Base-by-base conservation (phyloP, 2,888 invertebrate species). In the Erebia epiphron region DNA sequence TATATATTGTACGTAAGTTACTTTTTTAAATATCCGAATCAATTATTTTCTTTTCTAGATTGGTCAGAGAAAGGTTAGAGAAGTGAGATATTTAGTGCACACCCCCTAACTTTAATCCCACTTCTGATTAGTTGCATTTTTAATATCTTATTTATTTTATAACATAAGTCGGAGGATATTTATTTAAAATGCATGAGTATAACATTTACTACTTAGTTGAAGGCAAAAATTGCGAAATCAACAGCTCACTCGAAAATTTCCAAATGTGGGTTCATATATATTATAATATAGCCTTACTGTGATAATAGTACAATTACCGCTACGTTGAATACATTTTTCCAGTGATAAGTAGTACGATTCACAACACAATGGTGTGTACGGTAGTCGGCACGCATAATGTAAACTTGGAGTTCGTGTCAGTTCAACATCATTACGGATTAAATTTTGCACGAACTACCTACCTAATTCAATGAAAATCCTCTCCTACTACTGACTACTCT, bases 391-490 rank as follows among this genome's bases (percentile, higher is more conserved):
- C 70, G 58, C 71, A 72, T 80, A 83, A 81, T 85, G 84, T 85
- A 85, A 85, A 83, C 83, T 76, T 72, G 73, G 68, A 77, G 79
- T 80, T 79, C 83, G 83, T 83, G 83, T 81, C 83, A 79, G 77
- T 78, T 77, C 77, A 81, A 80, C 82, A 82, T 79, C 79, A 80
- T 79, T 78, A 64, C 77, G 80, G 83, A 81, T 88, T 82, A 79
- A 71, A 79, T 87, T 35, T 87, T 18, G 84, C 88, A 84, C 83
- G 85, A 83, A 82, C 83, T n/a, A n/a, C n/a, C n/a, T n/a, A n/a
- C n/a, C n/a, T 79, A 78, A 79, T 57, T 61, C 35, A 61, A 67
- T 67, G 52, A 68, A 70, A 68, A 70, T 46, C n/a, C 35, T 41
- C 54, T 52, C 46, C 2, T 11, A 16, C 21, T 14, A 5, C 35